These are phyloP conservation scores for Mus musculus DNA, from an alignment of 2,113 vertebrate genomes.

Conservation along the genomic window DNA sequence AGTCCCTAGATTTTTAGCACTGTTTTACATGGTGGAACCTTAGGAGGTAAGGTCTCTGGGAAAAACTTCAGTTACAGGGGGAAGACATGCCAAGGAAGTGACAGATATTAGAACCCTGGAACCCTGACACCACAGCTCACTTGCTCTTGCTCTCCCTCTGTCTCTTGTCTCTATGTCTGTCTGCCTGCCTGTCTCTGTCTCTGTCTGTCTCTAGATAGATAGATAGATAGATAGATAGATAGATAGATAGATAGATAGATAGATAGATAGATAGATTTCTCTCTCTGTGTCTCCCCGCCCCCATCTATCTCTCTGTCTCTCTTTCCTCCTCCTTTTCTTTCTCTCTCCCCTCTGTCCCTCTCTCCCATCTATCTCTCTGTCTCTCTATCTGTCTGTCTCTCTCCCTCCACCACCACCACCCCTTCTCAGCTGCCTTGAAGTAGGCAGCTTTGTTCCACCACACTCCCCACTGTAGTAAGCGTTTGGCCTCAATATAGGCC, in stretches of 20 bases:
- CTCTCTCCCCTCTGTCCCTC: no score
- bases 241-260: no score
- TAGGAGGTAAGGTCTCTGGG: background rate
- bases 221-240: no score
- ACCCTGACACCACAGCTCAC: no score
- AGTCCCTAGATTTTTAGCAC: background rate
- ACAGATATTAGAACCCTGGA: background rate
- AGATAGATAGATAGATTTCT: no score
- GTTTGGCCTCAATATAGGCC: background rate
- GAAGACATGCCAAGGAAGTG: background rate
- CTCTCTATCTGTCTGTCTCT: no score
- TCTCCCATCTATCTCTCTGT: no score
- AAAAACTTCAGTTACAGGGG: background rate
- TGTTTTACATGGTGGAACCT: background rate
- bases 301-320: background rate
- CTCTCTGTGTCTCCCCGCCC: no score
- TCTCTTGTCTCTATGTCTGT: no score
- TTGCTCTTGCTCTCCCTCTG: no score
- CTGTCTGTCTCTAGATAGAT: no score
- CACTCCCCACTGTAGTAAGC: background rate
- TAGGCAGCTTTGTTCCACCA: background rate
- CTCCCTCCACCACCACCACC: accelerated
- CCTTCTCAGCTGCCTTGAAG: background rate
- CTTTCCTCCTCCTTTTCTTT: background rate
- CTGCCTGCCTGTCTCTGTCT: no score